These are phyloP conservation scores for Salarias fasciatus DNA, from an alignment of 2,797 vertebrate species.

Conservation along the genomic window DNA sequence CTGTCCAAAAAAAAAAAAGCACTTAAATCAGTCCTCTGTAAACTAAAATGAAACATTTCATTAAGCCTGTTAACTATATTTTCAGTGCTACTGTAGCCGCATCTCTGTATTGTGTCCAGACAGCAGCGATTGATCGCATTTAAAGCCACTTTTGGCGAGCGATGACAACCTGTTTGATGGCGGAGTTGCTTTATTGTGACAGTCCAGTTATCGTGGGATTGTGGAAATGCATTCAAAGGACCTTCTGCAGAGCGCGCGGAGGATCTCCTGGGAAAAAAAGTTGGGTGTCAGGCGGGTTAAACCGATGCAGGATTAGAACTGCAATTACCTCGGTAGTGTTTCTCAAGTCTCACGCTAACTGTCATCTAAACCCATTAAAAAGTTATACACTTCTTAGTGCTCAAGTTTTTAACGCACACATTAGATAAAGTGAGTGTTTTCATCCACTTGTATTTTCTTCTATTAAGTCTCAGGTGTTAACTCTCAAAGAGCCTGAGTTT, in stretches of 20 bases:
- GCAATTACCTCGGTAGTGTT: slow-evolving; percentile 25
- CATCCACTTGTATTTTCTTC: too few relatives aligned
- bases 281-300: slow-evolving; percentile 26
- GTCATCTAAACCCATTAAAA: slow-evolving; percentile 28
- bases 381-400: background rate
- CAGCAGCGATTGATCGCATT: too few relatives aligned
- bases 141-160: too few relatives aligned
- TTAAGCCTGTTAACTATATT: too few relatives aligned
- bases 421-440: too few relatives aligned
- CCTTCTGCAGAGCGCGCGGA: slow-evolving; percentile 8
- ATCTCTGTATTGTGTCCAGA: too few relatives aligned
- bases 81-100: too few relatives aligned
- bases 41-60: too few relatives aligned
- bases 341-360: slow-evolving; percentile 19
- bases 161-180: slow-evolving; percentile 12
- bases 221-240: slow-evolving; percentile 25
- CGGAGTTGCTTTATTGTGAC: slow-evolving; percentile 5
- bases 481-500: background rate
- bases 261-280: slow-evolving; percentile 27
- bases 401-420: background rate
- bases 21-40: too few relatives aligned
- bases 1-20: too few relatives aligned
- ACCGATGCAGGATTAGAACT: slow-evolving; percentile 2
- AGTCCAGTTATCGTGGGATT: slow-evolving; percentile 6
- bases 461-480: background rate